Conservation (phyloP, 64 coral and sea anemone species). For the Actinia equina region DNA sequence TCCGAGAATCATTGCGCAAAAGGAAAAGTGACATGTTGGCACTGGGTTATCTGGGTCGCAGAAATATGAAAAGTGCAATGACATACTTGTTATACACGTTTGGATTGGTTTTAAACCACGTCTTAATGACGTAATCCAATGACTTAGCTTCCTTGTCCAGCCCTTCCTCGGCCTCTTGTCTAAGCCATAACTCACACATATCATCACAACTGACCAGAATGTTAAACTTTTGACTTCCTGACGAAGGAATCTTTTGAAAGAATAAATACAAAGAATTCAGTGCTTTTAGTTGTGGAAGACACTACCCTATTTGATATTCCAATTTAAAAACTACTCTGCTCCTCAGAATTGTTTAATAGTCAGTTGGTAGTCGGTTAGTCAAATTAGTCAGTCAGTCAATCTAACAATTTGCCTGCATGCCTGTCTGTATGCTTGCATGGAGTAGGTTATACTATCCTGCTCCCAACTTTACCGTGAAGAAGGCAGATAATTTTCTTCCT, state of each 20-base stretch:
- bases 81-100: slow-evolving; percentile 21
- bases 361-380: too few relatives aligned
- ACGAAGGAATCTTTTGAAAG: not conserved
- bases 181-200: slow-evolving; percentile 1
- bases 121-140: slow-evolving; percentile 15
- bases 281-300: not conserved
- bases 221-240: not conserved
- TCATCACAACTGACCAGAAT: slow-evolving; percentile 8
- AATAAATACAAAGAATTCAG: too few relatives aligned
- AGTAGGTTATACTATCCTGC: too few relatives aligned
- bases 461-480: not conserved
- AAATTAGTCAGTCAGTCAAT: not conserved
- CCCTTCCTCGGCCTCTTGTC: not conserved
- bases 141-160: not conserved
- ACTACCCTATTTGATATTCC: too few relatives aligned
- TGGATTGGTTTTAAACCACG: not conserved
- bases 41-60: too few relatives aligned
- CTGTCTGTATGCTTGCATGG: not conserved
- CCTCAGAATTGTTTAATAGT: too few relatives aligned
- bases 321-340: too few relatives aligned
- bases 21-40: too few relatives aligned
- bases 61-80: not conserved
- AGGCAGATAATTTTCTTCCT: not conserved
- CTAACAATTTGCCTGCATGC: not conserved
- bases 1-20: too few relatives aligned